These are phyloP conservation scores for Hemiprocne comata DNA, from an alignment of 2,113 vertebrate genomes.

Conservation along the genomic window DNA sequence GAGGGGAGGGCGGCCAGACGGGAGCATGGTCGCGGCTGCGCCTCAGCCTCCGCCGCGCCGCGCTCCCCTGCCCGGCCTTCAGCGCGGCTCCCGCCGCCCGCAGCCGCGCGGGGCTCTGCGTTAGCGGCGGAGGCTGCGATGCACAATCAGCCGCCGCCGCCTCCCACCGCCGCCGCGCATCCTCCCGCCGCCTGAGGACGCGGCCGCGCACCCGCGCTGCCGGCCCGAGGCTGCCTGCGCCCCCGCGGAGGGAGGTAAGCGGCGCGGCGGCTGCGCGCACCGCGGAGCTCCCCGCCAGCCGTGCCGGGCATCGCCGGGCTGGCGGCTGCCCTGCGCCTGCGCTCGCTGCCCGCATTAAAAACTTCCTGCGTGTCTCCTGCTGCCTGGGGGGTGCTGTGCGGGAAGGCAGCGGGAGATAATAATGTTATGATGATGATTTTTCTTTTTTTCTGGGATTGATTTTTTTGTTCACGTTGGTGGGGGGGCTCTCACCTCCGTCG, in stretches of 20 bases:
- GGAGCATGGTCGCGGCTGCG: constrained; percentile 75
- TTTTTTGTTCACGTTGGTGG: neutral
- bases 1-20: constrained; percentile 75
- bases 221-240: neutral
- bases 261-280: neutral
- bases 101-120: constrained; percentile 9
- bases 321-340: constrained; percentile 65
- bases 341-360: constrained; percentile 57
- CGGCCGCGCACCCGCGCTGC: neutral
- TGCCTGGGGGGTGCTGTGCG: constrained; percentile 11
- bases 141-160: neutral
- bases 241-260: constrained; percentile 17
- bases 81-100: constrained; percentile 26
- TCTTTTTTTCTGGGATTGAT: too few relatives aligned
- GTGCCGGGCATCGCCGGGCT: neutral
- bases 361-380: constrained; percentile 63
- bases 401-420: neutral
- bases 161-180: neutral
- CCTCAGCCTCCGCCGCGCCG: constrained; percentile 48
- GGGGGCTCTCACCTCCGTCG: neutral
- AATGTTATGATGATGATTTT: neutral
- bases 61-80: constrained; percentile 25
- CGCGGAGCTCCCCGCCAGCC: neutral
- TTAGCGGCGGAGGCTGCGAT: constrained; percentile 30
- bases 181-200: constrained; percentile 8